Conservation (phyloP, 2,113 vertebrate genomes). For the Mustela lutreola region DNA sequence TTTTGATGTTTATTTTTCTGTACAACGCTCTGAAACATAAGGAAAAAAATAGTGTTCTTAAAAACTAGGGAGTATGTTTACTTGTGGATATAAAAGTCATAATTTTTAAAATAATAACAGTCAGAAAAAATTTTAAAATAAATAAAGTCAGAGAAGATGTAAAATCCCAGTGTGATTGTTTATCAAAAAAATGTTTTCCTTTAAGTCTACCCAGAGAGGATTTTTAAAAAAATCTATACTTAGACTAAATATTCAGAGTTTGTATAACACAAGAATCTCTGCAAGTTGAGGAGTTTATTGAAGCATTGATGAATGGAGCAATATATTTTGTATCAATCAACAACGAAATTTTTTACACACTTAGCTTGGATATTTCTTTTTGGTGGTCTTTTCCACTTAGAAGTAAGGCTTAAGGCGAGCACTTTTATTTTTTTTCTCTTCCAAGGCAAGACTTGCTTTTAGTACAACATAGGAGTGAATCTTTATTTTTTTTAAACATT, state of each 20-base stretch:
- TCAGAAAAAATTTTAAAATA: neutral
- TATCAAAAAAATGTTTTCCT: neutral
- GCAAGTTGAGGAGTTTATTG: neutral
- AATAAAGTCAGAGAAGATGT: slow-evolving; percentile 32
- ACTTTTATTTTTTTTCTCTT: neutral
- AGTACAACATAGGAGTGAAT: slow-evolving; percentile 24
- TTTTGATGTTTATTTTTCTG: slow-evolving; percentile 46
- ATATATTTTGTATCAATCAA: slow-evolving; percentile 39
- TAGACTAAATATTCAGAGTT: slow-evolving; percentile 21
- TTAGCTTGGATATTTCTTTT: slow-evolving; percentile 28
- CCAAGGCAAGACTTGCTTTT: slow-evolving; percentile 33
- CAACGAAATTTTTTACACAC: neutral
- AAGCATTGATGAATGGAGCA: neutral
- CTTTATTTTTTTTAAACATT: slow-evolving; percentile 25
- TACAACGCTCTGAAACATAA: neutral
- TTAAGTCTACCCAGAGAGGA: neutral
- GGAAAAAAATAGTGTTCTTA: neutral
- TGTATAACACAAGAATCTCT: neutral
- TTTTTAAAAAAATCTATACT: neutral
- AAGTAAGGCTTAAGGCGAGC: slow-evolving; percentile 32
- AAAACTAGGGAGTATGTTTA: neutral
- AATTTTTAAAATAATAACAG: neutral
- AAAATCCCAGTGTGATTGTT: slow-evolving; percentile 41
- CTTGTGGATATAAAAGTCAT: neutral
- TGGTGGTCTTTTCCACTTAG: neutral